Conservation (phyloP, 2,888 invertebrate genomes). For the Psococerastis gibbosa region DNA sequence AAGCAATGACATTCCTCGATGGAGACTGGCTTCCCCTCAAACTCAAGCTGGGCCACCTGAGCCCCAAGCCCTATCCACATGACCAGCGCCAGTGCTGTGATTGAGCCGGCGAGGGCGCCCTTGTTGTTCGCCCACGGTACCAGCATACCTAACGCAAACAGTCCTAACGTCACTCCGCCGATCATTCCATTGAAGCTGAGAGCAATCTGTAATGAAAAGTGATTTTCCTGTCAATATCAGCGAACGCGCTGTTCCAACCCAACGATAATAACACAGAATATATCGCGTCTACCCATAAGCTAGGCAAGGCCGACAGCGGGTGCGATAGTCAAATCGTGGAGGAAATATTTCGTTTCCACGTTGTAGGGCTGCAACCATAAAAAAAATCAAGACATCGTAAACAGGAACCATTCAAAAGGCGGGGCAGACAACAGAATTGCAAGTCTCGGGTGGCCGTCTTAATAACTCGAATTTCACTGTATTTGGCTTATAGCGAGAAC, state of each 20-base stretch:
- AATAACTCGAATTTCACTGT: too few species aligned
- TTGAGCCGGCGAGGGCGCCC: conserved; percentile 46
- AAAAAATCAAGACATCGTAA: too few species aligned
- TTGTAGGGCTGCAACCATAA: background rate
- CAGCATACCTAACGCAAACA: conserved; percentile 76
- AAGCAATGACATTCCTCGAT: conserved; percentile 32
- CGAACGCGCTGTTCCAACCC: background rate
- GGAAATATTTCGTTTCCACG: too few species aligned
- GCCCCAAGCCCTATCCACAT: conserved; percentile 47
- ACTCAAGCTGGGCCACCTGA: conserved; percentile 32
- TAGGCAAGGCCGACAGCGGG: too few species aligned
- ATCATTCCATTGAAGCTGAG: conserved; percentile 77
- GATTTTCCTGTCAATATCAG: too few species aligned
- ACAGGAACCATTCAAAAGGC: too few species aligned
- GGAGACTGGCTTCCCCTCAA: conserved; percentile 30
- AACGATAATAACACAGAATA: background rate
- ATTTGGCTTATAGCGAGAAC: too few species aligned
- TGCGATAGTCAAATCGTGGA: too few species aligned
- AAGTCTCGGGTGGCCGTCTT: too few species aligned
- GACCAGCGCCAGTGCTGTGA: conserved; percentile 37
- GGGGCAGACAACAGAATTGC: too few species aligned
- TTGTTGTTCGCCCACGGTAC: conserved; percentile 68
- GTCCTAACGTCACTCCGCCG: conserved; percentile 69
- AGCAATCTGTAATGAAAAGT: conserved; percentile 40
- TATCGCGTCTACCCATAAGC: too few species aligned